Evolutionary conservation across 2,888 invertebrate species (phyloP), one percentile per base, ranked within the genome.

Genomic region (Pristionchus maxplancki): DNA sequence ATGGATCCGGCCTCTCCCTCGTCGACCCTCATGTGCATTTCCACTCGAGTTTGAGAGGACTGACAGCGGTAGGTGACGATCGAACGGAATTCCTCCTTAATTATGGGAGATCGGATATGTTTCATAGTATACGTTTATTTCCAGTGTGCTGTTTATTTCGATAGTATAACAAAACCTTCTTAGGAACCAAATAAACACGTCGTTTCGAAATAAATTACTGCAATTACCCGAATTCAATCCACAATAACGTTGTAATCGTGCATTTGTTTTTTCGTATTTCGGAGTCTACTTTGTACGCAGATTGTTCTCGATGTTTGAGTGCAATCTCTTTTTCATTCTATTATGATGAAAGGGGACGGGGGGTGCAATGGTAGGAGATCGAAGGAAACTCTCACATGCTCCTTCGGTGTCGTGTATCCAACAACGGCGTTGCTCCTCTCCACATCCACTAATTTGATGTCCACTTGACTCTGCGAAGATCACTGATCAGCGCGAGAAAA

Each of bases 61-160:
- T 98, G 98, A 95, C 98, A 98, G 90, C 98, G 96, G 94, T 98
- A 97, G 1, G 98, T 98, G 17, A 97, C 97, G 90, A 98, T 95
- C 84, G 97, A 95, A 91, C 96, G 96, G 90, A 91, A 92, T 17
- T 95, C 97, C 97, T 40, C 96, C 96, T 93, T 96, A 96, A 96
- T n/a, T n/a, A n/a, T n/a, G n/a, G n/a, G n/a, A n/a, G n/a, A n/a
- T n/a, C n/a, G n/a, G n/a, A n/a, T n/a, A n/a, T n/a, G n/a, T n/a
- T 44, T 44, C 44, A 44, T 6, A 28, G 28, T 62, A 62, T n/a
- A 62, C 28, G 62, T n/a, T n/a, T n/a, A n/a, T n/a, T n/a, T n/a
- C n/a, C n/a, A n/a, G n/a, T n/a, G n/a, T n/a, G n/a, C n/a, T n/a
- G n/a, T n/a, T n/a, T n/a, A n/a, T n/a, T n/a, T n/a, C n/a, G n/a